These are phyloP conservation scores for Enteromius paludinosus DNA, from an alignment of 2,797 vertebrate genomes.

Conservation along the genomic window DNA sequence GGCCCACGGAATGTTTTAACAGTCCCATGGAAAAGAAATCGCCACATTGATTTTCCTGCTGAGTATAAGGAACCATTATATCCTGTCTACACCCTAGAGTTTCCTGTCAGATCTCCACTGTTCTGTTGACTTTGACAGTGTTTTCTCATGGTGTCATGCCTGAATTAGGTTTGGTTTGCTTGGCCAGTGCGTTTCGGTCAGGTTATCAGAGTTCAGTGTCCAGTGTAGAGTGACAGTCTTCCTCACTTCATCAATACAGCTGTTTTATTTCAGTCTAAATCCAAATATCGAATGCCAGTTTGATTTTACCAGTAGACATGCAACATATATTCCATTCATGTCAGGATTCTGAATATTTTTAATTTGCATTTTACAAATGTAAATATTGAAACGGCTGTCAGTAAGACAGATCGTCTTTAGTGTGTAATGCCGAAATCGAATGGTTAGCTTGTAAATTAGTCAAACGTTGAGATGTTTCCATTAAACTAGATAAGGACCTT, in stretches of 20 bases:
- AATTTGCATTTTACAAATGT: neutral
- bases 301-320: neutral
- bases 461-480: constrained; percentile 49
- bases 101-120: constrained; percentile 76
- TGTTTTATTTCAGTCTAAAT: neutral
- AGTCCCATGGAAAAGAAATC: constrained; percentile 64
- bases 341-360: neutral
- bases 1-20: constrained; percentile 40
- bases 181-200: constrained; percentile 23
- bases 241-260: neutral
- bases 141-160: constrained; percentile 51
- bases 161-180: constrained; percentile 4
- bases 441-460: constrained; percentile 16
- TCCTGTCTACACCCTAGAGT: constrained; percentile 78
- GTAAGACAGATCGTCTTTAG: neutral
- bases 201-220: constrained; percentile 60
- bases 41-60: constrained; percentile 78
- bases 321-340: neutral
- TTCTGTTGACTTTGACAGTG: constrained; percentile 73
- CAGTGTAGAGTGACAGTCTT: constrained; percentile 5
- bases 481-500: constrained; percentile 1
- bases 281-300: neutral
- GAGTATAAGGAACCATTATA: constrained; percentile 70
- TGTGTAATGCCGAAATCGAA: neutral
- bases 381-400: neutral